phyloP scores from a whole-genome alignment of 2,888 invertebrate genomes.

The Leptinotarsa tumamoca region DNA sequence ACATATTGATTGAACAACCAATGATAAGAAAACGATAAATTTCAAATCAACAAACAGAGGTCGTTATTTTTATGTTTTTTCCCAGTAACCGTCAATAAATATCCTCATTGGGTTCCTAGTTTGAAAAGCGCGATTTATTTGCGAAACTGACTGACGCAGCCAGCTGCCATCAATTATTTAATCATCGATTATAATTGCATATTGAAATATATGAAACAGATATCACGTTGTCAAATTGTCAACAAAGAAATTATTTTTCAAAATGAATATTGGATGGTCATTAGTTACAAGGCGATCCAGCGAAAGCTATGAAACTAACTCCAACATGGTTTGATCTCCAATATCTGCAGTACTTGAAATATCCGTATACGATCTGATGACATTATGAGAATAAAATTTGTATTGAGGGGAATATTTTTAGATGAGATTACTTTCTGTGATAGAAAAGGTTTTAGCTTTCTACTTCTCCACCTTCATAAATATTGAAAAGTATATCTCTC shows the following conservation, averaged over 20 bases:
- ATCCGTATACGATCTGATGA: too few relatives aligned
- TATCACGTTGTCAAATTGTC: slow-evolving; percentile 12
- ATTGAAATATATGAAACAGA: slow-evolving; percentile 20
- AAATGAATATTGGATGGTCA: background rate
- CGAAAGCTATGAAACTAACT: background rate
- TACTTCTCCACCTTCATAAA: too few relatives aligned
- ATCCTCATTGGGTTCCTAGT: background rate
- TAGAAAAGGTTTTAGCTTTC: too few relatives aligned
- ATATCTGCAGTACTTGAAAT: too few relatives aligned
- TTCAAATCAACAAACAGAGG: too few relatives aligned
- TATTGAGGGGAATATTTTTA: too few relatives aligned
- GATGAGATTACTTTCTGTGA: too few relatives aligned
- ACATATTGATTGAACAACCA: too few relatives aligned
- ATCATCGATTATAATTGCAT: slow-evolving; percentile 22
- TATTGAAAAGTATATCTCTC: too few relatives aligned
- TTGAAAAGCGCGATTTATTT: slow-evolving; percentile 21
- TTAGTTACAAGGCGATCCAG: background rate
- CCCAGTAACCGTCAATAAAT: background rate
- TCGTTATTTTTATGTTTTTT: background rate
- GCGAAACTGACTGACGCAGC: slow-evolving; percentile 14
- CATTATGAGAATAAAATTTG: too few relatives aligned
- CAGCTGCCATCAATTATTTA: slow-evolving; percentile 25
- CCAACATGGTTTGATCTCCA: background rate
- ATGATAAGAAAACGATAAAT: too few relatives aligned
- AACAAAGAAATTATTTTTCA: background rate